Evolutionary conservation across 2,113 vertebrate genomes (phyloP), one percentile per base, ranked within the genome.

Genomic region (Anoplopoma fimbria): DNA sequence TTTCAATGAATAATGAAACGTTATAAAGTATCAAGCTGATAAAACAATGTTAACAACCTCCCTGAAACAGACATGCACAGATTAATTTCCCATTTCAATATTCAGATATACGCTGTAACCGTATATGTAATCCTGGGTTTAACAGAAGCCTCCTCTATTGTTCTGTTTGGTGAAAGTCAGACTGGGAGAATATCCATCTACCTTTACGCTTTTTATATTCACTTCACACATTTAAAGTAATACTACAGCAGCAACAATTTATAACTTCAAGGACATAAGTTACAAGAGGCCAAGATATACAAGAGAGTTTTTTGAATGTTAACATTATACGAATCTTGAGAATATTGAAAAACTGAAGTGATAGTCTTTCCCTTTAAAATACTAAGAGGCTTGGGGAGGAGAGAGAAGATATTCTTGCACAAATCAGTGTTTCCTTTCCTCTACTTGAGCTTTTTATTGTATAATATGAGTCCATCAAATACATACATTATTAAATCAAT

Each of bases 401-500:
- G 64, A 61, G 63, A 19, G 0, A 0, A 65, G 2, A 40, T 27
- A 53, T 69, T 55, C 71, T 67, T 31, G 69, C 60, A 6, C 78
- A n/a, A 86, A 60, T 36, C 38, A 17, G 25, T 42, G 51, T 19
- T 45, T 47, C 4, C 27, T 29, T 53, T 85, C 51, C 49, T 65
- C n/a, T 25, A 53, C 67, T 80, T 81, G 0, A 17, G 4, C 3
- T 74, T 61, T 73, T 60, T 25, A 29, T 47, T 8, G 23, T 63
- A 34, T 67, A 27, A 4, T n/a, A n/a, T 38, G 15, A 78, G 21
- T 63, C 47, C 69, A 29, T 61, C 57, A 53, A 33, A 36, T 29
- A 5, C 25, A 53, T 6, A 21, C 6, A 31, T 17, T 33, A n/a
- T 29, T 6, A 19, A 45, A 6, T 47, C 13, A 61, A 49, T 42